These are phyloP conservation scores for Epizoanthus ramosus DNA, from an alignment of 92 coral and sea anemone genomes.

Conservation along the genomic window DNA sequence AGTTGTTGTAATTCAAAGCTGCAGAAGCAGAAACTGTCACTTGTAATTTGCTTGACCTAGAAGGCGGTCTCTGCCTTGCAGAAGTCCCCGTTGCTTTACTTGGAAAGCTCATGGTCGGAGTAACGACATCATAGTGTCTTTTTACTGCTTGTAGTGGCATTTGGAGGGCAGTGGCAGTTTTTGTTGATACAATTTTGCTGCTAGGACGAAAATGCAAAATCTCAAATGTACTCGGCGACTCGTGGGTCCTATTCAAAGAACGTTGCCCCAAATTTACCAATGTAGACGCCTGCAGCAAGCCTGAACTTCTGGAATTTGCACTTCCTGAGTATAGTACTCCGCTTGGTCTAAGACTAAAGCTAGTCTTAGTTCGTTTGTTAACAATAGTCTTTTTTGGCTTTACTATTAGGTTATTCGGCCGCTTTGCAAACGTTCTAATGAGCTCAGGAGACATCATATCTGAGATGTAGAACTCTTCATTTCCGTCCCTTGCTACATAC, in stretches of 20 bases:
- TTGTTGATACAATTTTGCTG: neutral
- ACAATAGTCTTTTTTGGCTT: neutral
- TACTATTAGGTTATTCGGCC: neutral
- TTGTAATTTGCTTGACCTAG: neutral
- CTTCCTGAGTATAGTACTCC: neutral
- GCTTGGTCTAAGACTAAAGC: neutral
- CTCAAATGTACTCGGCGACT: neutral
- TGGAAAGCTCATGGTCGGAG: neutral
- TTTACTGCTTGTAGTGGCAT: neutral
- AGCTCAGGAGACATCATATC: slow-evolving; percentile 64
- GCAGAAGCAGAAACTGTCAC: neutral
- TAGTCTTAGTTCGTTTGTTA: too few species aligned
- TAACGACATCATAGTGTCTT: neutral
- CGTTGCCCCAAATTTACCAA: neutral
- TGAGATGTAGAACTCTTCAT: slow-evolving; percentile 54
- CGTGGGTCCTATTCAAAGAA: neutral
- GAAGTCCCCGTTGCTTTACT: neutral
- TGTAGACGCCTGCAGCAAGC: neutral
- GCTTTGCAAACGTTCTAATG: neutral
- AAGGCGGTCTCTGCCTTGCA: neutral
- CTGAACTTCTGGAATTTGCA: neutral
- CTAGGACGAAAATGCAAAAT: neutral
- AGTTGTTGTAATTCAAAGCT: too few species aligned
- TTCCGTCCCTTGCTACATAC: slow-evolving; percentile 61
- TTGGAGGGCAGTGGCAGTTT: neutral